Conservation (phyloP, 2,888 invertebrate genomes). For the Monopis laevigella region DNA sequence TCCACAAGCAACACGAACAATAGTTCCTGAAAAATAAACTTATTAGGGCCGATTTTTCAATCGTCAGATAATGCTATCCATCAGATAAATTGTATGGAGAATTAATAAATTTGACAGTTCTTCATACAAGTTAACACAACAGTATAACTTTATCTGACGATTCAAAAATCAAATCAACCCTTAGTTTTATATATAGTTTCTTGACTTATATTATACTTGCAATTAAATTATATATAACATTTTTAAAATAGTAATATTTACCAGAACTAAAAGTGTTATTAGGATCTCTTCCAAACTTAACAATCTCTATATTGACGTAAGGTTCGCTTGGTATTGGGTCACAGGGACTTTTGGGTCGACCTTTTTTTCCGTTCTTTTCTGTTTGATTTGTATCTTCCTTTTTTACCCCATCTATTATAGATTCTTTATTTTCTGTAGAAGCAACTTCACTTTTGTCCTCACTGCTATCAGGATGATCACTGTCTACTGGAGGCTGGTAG, state of each 20-base stretch:
- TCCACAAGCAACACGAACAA: conserved; percentile 79
- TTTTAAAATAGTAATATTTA: too few relatives aligned
- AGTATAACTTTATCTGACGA: too few relatives aligned
- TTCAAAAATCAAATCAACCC: too few relatives aligned
- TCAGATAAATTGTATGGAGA: too few relatives aligned
- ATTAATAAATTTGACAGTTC: too few relatives aligned
- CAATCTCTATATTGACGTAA: conserved; percentile 74
- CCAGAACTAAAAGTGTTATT: conserved; percentile 78
- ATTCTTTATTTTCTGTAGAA: conserved; percentile 7
- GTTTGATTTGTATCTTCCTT: conserved; percentile 34
- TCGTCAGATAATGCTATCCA: too few relatives aligned
- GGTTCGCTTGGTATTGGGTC: conserved; percentile 72
- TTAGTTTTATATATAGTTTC: too few relatives aligned
- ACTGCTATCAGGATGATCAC: not conserved
- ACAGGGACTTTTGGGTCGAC: conserved; percentile 71
- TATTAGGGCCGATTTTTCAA: not conserved
- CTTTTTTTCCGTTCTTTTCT: conserved; percentile 42
- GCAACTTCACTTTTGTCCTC: not conserved
- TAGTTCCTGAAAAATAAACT: conserved; percentile 60
- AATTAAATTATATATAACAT: too few relatives aligned
- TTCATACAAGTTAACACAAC: too few relatives aligned
- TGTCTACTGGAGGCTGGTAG: conserved; percentile 28
- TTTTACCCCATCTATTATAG: conserved; percentile 22
- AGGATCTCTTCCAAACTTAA: conserved; percentile 75
- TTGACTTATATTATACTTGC: too few relatives aligned